A percentile compares a stretch with the other conserved stretches of the same genome.
phyloP scores from a whole-genome alignment of 2,113 vertebrate species.

The Callaeas wilsoni region DNA sequence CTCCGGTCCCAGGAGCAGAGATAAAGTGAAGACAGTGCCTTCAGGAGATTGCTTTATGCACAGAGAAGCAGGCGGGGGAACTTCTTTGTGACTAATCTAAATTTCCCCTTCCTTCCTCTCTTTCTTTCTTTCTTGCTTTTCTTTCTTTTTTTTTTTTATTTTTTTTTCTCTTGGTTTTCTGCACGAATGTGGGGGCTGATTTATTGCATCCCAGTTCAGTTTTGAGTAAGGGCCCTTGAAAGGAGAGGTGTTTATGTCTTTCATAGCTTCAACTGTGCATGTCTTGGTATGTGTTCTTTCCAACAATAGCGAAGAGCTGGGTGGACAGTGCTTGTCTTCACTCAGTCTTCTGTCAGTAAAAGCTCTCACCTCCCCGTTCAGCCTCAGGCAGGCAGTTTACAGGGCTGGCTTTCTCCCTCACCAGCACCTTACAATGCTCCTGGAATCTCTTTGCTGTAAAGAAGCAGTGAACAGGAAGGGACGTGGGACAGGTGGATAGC shows the following conservation, averaged over 20 bases:
- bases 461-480: not conserved
- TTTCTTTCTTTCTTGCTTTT: not conserved
- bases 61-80: slow-evolving; percentile 73
- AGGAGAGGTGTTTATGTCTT: slow-evolving; percentile 38
- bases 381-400: not conserved
- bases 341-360: not conserved
- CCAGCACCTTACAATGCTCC: not conserved
- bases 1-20: slow-evolving; percentile 19
- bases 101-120: slow-evolving; percentile 75
- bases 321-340: not conserved
- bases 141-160: not conserved
- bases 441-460: not conserved
- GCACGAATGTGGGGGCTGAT: slow-evolving; percentile 71
- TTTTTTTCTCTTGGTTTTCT: not conserved
- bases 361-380: not conserved
- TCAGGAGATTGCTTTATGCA: slow-evolving; percentile 62
- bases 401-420: not conserved
- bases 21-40: slow-evolving; percentile 45
- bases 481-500: not conserved
- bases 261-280: not conserved
- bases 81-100: slow-evolving; percentile 82
- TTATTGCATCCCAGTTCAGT: slow-evolving; percentile 75
- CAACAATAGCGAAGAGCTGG: not conserved
- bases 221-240: slow-evolving; percentile 64
- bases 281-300: not conserved